Evolutionary conservation across 2,888 invertebrate genomes (phyloP), one percentile per base, ranked within the genome.

Genomic region (Temnothorax ravouxi): DNA sequence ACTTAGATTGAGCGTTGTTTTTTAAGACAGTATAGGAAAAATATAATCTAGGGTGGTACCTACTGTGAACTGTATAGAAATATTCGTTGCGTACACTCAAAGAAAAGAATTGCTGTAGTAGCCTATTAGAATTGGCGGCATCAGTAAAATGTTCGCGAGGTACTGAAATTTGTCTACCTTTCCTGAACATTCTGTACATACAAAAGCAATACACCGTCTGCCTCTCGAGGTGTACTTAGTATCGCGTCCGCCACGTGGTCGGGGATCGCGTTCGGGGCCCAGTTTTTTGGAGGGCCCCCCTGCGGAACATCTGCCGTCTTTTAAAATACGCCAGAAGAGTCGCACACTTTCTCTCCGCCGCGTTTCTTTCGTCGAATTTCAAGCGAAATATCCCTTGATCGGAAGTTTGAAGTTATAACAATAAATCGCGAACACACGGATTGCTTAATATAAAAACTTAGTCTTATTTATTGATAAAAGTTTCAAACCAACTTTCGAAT

Each of bases 221-320:
- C 11, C n/a, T 18, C 15, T 71, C 38, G 34, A 25, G 59, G 25
- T 71, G 76, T 38, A n/a, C n/a, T n/a, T n/a, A 38, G 38, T 66
- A 66, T 25, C 52, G 25, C 41, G 52, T 41, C 8, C 13, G 54
- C 66, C 76, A 77, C 66, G 76, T 54, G 67, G 69, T 56, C 21
- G 52, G 13, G 52, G 66, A 77, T 77, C 69, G 21, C 47, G 21
- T 59, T 59, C 34, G 25, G 47, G 71, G 47, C 44, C 59, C 79
- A 38, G 71, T 79, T 79, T 79, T 79, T 79, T 47, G 3, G 15
- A 8, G 47, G 38, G 47, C 47, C 34, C 67, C 47, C 72, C 59
- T 71, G 56, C 34, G 79, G 18, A 79, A 79, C 79, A 80, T 80
- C 79, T 80, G 79, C 18, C 50, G 59, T 3, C 59, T 80, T 80